Evolutionary conservation across 2,888 invertebrate species (phyloP), one percentile per base, ranked within the genome.

Genomic region (Automeris io): DNA sequence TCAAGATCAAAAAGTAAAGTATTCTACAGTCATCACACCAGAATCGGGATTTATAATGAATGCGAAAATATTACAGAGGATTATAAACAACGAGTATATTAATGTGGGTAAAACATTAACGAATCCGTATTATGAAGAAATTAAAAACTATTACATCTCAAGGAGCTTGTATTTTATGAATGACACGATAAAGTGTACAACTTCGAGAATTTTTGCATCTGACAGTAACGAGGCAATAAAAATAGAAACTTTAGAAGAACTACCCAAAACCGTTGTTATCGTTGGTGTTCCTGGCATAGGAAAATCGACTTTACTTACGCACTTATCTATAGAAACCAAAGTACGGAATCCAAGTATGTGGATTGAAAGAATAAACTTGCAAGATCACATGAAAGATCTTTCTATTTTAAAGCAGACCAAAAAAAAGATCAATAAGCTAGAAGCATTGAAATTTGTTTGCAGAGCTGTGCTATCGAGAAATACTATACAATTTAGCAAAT

Each of bases 241-340:
- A 13, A 22, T 22, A 13, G 22, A 22, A 22, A 33, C 33, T 22
- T 13, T 13, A 12, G 22, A 22, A 22, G 6, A 8, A 12, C 8
- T 13, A 12, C 9, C 7, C 21, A 29, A 37, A 12, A 13, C 31
- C 8, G 37, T 37, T 4, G 29, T 37, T 9, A n/a, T 37, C 8
- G 9, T 31, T n/a, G 37, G 22, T 7, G 21, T 13, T 12, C 35
- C 46, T 18, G 39, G 35, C 1, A 45, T 32, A 39, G 40, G 46
- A 7, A 46, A 46, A 18, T 46, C 44, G 5, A 42, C 42, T 9
- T 37, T 47, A 8, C 37, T 47, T 5, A 44, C 42, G 6, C 35
- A 47, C 12, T 5, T 39, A 12, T 42, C 42, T 6, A 9, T 39
- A 2, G 29, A 33, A 16, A 39, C 42, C n/a, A 42, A 39, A 33